These are phyloP conservation scores for Lacerta agilis DNA, from an alignment of 2,797 vertebrate genomes.

Conservation along the genomic window DNA sequence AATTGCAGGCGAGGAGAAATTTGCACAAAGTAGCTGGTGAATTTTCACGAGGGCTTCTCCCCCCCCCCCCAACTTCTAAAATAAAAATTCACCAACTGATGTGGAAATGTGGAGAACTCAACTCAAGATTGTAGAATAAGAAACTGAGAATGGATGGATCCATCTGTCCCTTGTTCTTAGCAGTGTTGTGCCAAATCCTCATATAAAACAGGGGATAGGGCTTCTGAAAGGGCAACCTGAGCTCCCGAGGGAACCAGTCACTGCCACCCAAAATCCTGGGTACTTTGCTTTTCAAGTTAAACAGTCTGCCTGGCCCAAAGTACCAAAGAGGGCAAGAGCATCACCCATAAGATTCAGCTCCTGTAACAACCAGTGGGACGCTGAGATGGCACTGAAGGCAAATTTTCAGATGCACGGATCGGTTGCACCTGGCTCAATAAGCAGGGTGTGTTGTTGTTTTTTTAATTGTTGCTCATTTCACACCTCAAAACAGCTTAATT, in stretches of 20 bases:
- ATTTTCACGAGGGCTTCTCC: no score
- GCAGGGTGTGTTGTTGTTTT: constrained; percentile 54
- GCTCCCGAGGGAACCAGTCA: no score
- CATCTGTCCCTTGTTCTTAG: no score
- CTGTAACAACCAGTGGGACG: not conserved
- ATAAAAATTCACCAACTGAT: no score
- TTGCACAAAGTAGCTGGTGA: no score
- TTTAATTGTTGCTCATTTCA: constrained; percentile 82
- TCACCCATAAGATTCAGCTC: not conserved
- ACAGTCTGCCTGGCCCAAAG: not conserved
- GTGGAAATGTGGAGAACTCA: no score
- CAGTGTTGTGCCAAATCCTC: not conserved
- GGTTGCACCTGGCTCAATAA: constrained; percentile 81
- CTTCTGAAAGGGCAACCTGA: not conserved
- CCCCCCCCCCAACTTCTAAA: no score
- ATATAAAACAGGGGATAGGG: not conserved
- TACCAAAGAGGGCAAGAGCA: not conserved
- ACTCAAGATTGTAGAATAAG: no score
- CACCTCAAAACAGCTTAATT: constrained; percentile 86
- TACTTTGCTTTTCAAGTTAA: not conserved
- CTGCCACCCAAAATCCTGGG: not conserved
- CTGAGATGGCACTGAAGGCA: constrained; percentile 57
- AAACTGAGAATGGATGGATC: no score
- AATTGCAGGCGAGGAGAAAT: no score
- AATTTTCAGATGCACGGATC: constrained; percentile 62